These are phyloP conservation scores for Gibbula magus DNA, from an alignment of 2,888 invertebrate species.

Conservation along the genomic window DNA sequence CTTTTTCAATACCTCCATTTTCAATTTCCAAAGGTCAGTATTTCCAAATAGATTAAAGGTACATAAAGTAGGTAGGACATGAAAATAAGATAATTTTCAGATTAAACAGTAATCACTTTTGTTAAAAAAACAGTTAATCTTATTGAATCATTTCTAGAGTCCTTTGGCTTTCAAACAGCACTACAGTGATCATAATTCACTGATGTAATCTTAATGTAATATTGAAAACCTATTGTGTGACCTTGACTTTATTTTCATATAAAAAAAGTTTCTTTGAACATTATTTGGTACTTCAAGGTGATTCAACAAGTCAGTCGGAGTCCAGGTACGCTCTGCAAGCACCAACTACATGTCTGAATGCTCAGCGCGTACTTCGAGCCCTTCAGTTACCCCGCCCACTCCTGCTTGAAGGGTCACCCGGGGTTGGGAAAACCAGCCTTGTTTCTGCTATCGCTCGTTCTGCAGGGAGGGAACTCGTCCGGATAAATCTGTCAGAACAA, in stretches of 20 bases:
- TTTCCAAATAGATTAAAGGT: too few species aligned
- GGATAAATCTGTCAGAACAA: slow-evolving; percentile 98
- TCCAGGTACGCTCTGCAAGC: slow-evolving; percentile 71
- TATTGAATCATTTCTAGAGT: too few species aligned
- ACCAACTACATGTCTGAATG: slow-evolving; percentile 81
- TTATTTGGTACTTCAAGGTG: slow-evolving; percentile 28
- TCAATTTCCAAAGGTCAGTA: slow-evolving; percentile 80
- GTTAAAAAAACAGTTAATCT: too few species aligned
- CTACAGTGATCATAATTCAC: too few species aligned
- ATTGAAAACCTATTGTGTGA: background rate
- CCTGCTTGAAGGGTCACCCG: slow-evolving; percentile 94
- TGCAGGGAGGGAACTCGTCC: slow-evolving; percentile 88
- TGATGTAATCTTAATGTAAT: background rate
- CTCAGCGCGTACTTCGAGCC: slow-evolving; percentile 88
- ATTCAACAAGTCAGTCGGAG: background rate
- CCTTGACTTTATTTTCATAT: background rate
- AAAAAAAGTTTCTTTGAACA: background rate
- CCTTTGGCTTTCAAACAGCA: too few species aligned
- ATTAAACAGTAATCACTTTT: too few species aligned
- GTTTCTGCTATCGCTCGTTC: slow-evolving; percentile 91
- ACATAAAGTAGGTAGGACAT: too few species aligned
- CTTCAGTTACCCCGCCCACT: slow-evolving; percentile 90
- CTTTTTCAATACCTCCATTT: slow-evolving; percentile 83
- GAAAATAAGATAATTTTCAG: too few species aligned
- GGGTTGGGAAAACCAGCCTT: slow-evolving; percentile 97